Evolutionary conservation across 1,140 invertebrate species (phyloP).

Genomic region (Plutomurus gul): DNA sequence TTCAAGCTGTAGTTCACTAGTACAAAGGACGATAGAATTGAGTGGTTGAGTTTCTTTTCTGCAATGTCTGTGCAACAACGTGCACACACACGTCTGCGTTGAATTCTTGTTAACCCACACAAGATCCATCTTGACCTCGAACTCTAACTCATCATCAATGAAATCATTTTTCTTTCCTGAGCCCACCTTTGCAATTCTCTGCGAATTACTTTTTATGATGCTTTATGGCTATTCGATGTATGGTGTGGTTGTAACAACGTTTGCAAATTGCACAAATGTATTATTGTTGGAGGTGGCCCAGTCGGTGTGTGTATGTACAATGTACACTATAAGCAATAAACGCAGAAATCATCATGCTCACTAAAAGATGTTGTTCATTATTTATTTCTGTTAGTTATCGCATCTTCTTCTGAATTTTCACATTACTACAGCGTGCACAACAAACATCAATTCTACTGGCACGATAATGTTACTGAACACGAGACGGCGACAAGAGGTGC

Average conservation of each 20-base stretch:
- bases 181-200: neutral
- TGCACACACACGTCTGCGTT: neutral
- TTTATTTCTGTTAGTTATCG: too few species aligned
- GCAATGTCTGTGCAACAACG: neutral
- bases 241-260: neutral
- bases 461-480: too few species aligned
- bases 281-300: too few species aligned
- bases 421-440: too few species aligned
- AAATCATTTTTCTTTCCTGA: neutral
- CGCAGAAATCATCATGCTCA: too few species aligned
- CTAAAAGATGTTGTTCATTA: too few species aligned
- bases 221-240: neutral
- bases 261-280: too few species aligned
- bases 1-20: conserved; percentile 20
- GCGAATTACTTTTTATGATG: neutral
- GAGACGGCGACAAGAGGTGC: too few species aligned
- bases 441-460: too few species aligned
- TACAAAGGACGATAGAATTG: neutral
- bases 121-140: conserved; percentile 19
- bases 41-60: conserved; percentile 12
- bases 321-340: too few species aligned
- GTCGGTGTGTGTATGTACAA: too few species aligned
- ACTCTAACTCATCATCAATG: neutral
- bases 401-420: too few species aligned
- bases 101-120: conserved; percentile 14